These are phyloP conservation scores for Macropodus opercularis DNA, from an alignment of 2,797 vertebrate species.

Conservation along the genomic window DNA sequence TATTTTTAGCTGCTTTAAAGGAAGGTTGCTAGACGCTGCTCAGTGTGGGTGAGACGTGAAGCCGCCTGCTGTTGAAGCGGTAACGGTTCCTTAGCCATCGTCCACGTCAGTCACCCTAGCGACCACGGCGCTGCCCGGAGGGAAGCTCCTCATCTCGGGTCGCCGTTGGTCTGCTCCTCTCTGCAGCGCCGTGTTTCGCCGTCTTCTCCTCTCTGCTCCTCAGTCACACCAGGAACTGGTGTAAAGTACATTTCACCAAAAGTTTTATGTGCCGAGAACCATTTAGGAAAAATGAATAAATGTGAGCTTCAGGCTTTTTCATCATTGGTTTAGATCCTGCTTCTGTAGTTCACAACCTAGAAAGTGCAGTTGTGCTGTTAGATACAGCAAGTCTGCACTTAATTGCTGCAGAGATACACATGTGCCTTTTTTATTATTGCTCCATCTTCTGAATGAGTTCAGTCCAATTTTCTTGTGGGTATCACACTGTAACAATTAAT, in stretches of 20 bases:
- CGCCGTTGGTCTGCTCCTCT: too few species aligned
- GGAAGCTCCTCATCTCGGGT: too few species aligned
- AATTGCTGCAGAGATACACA: constrained; percentile 53
- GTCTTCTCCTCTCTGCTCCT: too few species aligned
- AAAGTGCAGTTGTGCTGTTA: constrained; percentile 38
- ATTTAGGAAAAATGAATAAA: constrained; percentile 25
- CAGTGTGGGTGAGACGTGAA: too few species aligned
- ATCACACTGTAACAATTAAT: constrained; percentile 67
- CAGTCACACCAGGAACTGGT: constrained; percentile 8
- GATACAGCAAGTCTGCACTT: constrained; percentile 38
- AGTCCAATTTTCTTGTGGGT: constrained; percentile 62
- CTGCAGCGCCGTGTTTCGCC: too few species aligned
- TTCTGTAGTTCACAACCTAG: constrained; percentile 22
- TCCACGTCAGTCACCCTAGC: too few species aligned
- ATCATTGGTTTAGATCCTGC: constrained; percentile 2
- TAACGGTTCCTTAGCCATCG: too few species aligned
- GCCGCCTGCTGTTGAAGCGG: too few species aligned
- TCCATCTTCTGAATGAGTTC: constrained; percentile 53
- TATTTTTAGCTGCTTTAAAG: too few species aligned
- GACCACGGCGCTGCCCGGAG: too few species aligned
- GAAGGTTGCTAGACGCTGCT: too few species aligned
- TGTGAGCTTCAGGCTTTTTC: constrained; percentile 35
- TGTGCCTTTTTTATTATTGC: constrained; percentile 52
- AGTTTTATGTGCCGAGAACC: constrained; percentile 19
- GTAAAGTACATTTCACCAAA: constrained; percentile 1